A percentile compares a stretch with the other conserved stretches of the same genome.
phyloP scores from a whole-genome alignment of 2,113 vertebrate genomes.

The Tachycineta bicolor region DNA sequence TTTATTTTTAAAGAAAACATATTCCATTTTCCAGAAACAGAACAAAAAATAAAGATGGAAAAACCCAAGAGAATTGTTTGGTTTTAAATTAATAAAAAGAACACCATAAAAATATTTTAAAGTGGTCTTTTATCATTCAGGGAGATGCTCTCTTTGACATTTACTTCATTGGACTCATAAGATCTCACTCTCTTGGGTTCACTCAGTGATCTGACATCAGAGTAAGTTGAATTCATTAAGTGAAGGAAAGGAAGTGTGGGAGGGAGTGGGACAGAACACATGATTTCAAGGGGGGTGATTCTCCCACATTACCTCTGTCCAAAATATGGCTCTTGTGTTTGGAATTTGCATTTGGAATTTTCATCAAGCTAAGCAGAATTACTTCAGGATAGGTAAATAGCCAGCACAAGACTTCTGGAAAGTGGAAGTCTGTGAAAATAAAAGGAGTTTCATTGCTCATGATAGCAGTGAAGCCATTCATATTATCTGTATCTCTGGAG shows the following conservation, averaged over 20 bases:
- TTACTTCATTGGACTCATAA: neutral
- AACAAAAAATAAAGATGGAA: neutral
- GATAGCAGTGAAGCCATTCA: neutral
- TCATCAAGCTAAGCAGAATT: neutral
- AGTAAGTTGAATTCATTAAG: neutral
- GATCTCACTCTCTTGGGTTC: neutral
- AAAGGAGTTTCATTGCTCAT: neutral
- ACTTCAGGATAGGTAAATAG: neutral
- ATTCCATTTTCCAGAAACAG: neutral
- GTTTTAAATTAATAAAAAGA: neutral
- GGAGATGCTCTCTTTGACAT: neutral
- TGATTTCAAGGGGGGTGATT: neutral
- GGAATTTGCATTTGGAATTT: neutral
- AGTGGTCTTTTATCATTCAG: neutral
- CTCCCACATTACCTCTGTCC: neutral
- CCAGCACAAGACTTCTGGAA: neutral
- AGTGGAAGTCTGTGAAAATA: neutral
- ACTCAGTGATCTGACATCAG: neutral
- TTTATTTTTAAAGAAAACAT: neutral
- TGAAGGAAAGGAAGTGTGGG: neutral
- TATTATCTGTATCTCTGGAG: neutral
- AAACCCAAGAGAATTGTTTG: neutral
- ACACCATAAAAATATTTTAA: accelerated
- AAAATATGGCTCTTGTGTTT: neutral
- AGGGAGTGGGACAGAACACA: neutral